phyloP scores from a whole-genome alignment of 2,113 vertebrate genomes.

The Neoarius graeffei region DNA sequence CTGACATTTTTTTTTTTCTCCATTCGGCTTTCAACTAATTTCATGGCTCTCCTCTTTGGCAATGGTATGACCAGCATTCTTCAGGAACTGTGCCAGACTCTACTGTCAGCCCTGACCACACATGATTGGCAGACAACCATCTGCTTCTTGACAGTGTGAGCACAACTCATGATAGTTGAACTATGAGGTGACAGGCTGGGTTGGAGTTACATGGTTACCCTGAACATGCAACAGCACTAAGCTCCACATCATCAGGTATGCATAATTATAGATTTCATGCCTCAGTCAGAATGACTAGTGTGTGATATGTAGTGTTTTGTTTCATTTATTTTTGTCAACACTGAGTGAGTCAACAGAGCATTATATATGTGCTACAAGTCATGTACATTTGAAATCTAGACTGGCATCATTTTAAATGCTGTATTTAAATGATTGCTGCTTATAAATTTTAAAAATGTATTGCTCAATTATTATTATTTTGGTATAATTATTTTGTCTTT shows the following conservation, averaged over 20 bases:
- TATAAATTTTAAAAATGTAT: background rate
- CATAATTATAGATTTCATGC: background rate
- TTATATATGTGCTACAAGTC: background rate
- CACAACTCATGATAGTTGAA: conserved; percentile 33
- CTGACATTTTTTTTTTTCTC: conserved; percentile 51
- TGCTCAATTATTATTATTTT: background rate
- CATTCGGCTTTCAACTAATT: background rate
- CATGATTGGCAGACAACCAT: conserved; percentile 11
- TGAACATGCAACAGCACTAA: background rate
- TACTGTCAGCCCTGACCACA: conserved; percentile 25
- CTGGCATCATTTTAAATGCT: background rate
- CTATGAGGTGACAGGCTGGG: conserved; percentile 31
- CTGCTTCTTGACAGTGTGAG: conserved; percentile 51
- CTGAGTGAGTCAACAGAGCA: background rate
- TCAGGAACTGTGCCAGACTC: conserved; percentile 55
- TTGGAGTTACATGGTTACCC: conserved; percentile 24
- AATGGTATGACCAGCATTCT: conserved; percentile 60
- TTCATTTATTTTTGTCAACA: background rate
- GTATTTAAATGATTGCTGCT: background rate
- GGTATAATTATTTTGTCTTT: background rate
- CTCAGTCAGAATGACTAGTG: background rate
- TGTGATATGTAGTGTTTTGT: background rate
- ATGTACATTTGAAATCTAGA: background rate
- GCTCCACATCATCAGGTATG: background rate
- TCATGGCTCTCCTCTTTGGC: background rate